Conservation (phyloP, 2,888 invertebrate species). For the Lasioglossum calceatum region DNA sequence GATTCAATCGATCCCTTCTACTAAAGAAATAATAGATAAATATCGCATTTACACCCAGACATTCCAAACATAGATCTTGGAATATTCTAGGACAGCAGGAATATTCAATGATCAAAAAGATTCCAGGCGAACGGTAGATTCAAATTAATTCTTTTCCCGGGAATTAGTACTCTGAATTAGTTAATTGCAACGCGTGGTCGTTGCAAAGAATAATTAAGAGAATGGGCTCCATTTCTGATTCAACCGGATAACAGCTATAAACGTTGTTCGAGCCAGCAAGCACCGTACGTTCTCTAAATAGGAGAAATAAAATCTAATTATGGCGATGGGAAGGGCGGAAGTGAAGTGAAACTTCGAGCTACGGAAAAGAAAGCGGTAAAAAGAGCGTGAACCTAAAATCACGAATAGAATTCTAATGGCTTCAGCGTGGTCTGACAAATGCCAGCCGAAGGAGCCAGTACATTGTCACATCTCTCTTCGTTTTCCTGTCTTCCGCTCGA, state of each 20-base stretch:
- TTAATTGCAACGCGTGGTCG: neutral
- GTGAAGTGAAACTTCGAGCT: neutral
- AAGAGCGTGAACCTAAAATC: neutral
- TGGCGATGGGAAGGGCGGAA: neutral
- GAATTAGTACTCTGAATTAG: neutral
- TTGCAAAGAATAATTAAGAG: neutral
- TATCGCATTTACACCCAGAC: too few relatives aligned
- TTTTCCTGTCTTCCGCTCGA: neutral
- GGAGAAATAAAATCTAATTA: neutral
- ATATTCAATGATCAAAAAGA: neutral
- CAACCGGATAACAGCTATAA: neutral
- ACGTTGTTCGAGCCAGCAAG: neutral
- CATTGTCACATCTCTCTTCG: neutral
- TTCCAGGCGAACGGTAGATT: neutral
- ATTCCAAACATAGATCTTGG: too few relatives aligned
- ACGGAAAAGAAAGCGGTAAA: slow-evolving; percentile 13
- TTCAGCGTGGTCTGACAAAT: neutral
- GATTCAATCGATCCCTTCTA: too few relatives aligned
- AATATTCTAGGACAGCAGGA: too few relatives aligned
- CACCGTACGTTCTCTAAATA: neutral
- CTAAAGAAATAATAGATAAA: too few relatives aligned
- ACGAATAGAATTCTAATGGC: slow-evolving; percentile 38
- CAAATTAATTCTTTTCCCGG: neutral
- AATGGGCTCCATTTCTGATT: neutral
- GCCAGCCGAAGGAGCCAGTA: neutral